phyloP scores from a whole-genome alignment of 2,797 vertebrate genomes.

The Onychomys leucogaster region DNA sequence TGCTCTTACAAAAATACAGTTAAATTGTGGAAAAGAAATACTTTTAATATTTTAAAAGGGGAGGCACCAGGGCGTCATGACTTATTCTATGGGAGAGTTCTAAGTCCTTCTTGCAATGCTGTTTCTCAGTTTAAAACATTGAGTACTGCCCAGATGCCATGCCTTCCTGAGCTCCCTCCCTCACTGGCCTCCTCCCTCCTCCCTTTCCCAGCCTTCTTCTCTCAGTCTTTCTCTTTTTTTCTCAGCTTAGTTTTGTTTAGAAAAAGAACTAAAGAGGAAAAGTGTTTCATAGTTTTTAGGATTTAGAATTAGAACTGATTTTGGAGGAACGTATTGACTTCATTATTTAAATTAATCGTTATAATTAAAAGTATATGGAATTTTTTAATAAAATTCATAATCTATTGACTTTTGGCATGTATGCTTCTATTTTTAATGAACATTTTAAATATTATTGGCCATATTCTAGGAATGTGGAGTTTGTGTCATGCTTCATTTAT shows the following conservation, averaged over 20 bases:
- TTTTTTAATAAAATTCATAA: background rate
- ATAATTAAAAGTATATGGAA: background rate
- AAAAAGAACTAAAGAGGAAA: background rate
- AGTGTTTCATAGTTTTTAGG: background rate
- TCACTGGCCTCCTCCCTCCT: background rate
- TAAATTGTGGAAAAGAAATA: background rate
- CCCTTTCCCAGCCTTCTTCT: background rate
- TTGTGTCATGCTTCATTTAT: conserved; percentile 25
- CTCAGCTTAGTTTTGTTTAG: background rate
- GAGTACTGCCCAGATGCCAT: background rate
- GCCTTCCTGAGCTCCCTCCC: background rate
- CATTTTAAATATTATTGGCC: background rate
- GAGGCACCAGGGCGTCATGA: background rate
- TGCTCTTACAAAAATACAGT: background rate
- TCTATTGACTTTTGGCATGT: background rate
- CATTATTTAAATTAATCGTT: background rate
- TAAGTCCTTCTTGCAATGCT: background rate
- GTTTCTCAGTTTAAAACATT: background rate
- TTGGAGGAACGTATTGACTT: background rate
- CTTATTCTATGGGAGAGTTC: background rate
- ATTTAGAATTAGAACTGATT: background rate
- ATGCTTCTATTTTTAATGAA: background rate
- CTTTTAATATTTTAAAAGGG: background rate
- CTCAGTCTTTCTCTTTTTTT: background rate
- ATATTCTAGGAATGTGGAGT: background rate